phyloP scores from a whole-genome alignment of 2,113 vertebrate species.

The Megaptera novaeangliae region DNA sequence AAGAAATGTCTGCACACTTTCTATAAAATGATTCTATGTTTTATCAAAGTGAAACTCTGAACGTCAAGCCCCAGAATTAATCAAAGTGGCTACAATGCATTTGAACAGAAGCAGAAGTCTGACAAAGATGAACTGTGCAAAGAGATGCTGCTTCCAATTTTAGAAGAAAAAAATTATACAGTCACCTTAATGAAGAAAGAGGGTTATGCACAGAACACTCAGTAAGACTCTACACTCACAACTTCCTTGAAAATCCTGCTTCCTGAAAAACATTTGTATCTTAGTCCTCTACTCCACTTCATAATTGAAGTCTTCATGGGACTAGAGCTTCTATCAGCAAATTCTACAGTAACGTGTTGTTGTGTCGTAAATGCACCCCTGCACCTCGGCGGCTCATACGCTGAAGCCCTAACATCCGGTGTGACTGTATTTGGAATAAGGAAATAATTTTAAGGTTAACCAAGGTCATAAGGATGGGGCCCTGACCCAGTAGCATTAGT shows the following conservation, averaged over 20 bases:
- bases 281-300: background rate
- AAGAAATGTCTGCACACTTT: background rate
- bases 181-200: conserved; percentile 36
- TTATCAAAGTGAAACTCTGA: conserved; percentile 26
- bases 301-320: background rate
- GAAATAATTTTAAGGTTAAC: background rate
- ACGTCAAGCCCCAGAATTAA: conserved; percentile 56
- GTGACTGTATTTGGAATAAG: background rate
- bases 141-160: conserved; percentile 46
- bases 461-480: background rate
- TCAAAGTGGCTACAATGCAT: conserved; percentile 43
- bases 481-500: background rate
- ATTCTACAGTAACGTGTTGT: background rate
- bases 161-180: conserved; percentile 26
- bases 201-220: background rate
- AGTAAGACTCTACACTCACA: background rate
- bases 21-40: background rate
- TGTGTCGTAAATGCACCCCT: background rate
- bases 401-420: background rate
- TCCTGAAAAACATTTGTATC: background rate
- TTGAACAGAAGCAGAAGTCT: background rate
- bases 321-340: background rate
- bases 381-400: background rate
- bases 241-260: background rate
- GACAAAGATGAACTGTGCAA: conserved; percentile 35